These are phyloP conservation scores for Oikopleura dioica DNA, from an alignment of 23 tunicate species.

Conservation along the genomic window DNA sequence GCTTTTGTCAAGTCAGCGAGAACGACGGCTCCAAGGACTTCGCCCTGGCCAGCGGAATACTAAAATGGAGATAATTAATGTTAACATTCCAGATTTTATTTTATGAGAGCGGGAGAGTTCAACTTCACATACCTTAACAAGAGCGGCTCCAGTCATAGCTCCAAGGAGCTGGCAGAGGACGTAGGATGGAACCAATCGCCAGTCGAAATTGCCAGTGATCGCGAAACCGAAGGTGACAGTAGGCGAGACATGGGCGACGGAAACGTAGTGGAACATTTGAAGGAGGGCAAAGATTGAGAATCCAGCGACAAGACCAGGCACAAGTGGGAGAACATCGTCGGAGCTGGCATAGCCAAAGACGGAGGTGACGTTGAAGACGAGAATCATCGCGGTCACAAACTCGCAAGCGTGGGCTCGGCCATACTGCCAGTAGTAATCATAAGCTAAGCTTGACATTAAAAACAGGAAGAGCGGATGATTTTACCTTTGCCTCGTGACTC, in stretches of 20 bases:
- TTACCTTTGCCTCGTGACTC: too few species aligned
- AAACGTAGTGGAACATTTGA: background rate
- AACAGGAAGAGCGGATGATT: too few species aligned
- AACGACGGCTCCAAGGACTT: slow-evolving; percentile 3
- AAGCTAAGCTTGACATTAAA: too few species aligned
- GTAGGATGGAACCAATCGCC: slow-evolving; percentile 4
- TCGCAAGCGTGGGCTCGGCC: background rate
- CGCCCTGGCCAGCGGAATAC: background rate
- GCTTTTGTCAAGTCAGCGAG: background rate
- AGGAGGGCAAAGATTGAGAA: background rate
- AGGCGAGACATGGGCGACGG: slow-evolving; percentile 4
- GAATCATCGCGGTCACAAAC: background rate
- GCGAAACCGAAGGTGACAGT: slow-evolving; percentile 1
- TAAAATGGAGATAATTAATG: background rate
- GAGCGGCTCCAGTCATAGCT: background rate
- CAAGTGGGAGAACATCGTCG: background rate
- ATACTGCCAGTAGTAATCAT: slow-evolving; percentile 6
- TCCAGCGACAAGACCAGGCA: background rate
- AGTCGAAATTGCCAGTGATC: background rate
- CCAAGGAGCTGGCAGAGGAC: background rate
- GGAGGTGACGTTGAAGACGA: background rate
- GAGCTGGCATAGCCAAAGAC: background rate
- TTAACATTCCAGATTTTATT: background rate
- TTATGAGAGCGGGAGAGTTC: background rate
- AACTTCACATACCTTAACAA: background rate